Base-by-base conservation (phyloP, 1,140 invertebrate genomes). In the Danaus melanippus region DNA sequence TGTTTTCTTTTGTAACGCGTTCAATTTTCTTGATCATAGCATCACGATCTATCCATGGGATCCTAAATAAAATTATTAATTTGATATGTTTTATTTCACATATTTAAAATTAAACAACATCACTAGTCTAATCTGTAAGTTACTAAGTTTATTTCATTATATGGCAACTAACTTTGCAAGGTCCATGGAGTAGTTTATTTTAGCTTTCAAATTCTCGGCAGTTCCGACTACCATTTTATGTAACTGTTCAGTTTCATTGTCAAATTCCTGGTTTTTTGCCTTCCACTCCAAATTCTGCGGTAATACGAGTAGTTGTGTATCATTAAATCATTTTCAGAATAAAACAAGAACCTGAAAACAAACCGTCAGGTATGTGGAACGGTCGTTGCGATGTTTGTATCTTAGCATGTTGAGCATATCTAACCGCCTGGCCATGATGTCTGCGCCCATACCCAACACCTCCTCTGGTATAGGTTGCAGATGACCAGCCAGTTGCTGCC, bases 271-370 rank as follows among this genome's bases (percentile, higher is more conserved):
- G 51, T 79, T 84, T 53, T 77, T 86, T 9, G 69, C 55, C 66
- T 81, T 83, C 78, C 76, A 81, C 55, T 80, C 79, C 39, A 76
- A 50, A 60, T 77, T 83, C 80, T 85, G 51, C 32, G 76, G 78
- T n/a, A 56, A 47, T 50, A 51, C n/a, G n/a, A 40, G 11, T 15
- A 49, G 43, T 21, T 21, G 9, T 53, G 12, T 11, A 10, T 17
- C 21, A 10, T 2, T 44, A 2, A 10, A 44, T 44, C 12, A n/a
- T 6, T 4, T 44, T 10, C 42, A 44, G 9, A 43, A 4, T 5
- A 44, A 12, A n/a, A 7, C 4, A 44, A 44, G 6, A 44, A 10
- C 0, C 9, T 39, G 8, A 2, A 42, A 47, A 67, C 66, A 58
- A 46, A 78, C 77, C 40, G 67, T 70, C 10, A 64, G 55, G 45